These are phyloP conservation scores for Palythoa heliodiscus DNA, from an alignment of 92 coral and sea anemone species.

Conservation along the genomic window DNA sequence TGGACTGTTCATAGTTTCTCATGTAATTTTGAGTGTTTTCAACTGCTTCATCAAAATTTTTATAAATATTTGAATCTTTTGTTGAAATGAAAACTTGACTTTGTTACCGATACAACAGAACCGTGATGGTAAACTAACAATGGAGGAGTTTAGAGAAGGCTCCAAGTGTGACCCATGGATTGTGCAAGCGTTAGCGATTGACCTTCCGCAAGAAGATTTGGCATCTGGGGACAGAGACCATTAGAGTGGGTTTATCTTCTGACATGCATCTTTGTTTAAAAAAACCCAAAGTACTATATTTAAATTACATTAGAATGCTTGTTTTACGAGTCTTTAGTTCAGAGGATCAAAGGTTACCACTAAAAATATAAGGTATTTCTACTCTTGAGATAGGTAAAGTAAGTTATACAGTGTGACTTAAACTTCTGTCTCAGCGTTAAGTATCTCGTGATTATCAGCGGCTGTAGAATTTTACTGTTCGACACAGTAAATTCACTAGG, in stretches of 20 bases:
- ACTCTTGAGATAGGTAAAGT: neutral
- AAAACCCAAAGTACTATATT: neutral
- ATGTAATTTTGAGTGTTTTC: no score
- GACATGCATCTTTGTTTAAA: neutral
- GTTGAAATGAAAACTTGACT: neutral
- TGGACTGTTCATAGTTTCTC: no score
- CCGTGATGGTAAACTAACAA: conserved; percentile 85
- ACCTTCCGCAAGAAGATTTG: conserved; percentile 80
- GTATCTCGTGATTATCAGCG: no score
- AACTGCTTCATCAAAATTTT: no score
- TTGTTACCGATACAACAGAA: conserved; percentile 57
- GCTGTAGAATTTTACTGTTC: neutral
- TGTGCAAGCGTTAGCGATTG: conserved; percentile 94
- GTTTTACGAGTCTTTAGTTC: neutral
- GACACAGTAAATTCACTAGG: neutral
- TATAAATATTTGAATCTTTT: no score
- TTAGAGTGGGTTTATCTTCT: neutral
- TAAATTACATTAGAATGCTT: neutral
- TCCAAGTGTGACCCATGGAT: conserved; percentile 98
- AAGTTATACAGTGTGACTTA: neutral
- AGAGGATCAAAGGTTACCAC: neutral
- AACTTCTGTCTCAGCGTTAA: neutral
- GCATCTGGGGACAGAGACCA: conserved; percentile 17
- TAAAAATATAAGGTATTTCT: neutral
- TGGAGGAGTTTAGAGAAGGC: conserved; percentile 98